Evolutionary conservation across 2,888 invertebrate genomes (phyloP), one percentile per base, ranked within the genome.

Genomic region (Campoletis raptor): DNA sequence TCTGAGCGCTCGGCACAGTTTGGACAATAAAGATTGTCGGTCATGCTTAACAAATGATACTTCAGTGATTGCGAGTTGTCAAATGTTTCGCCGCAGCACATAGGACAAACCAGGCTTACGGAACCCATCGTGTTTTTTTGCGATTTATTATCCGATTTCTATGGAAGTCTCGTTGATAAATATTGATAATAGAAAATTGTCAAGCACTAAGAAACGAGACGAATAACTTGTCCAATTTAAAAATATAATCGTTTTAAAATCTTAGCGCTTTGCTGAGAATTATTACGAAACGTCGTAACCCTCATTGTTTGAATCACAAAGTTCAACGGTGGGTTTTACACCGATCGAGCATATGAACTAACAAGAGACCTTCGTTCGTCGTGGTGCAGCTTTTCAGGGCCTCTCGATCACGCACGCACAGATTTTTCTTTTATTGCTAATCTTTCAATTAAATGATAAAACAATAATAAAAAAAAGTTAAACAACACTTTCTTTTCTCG

Each of bases 31-130:
- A 96, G 92, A 94, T 96, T 96, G 92, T 95, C 95, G 40, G 95
- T 94, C 91, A 96, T 95, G 91, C 93, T 95, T 90, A 95, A 94
- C 89, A 95, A 95, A 94, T 95, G 96, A 91, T 94, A 94, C 92
- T 95, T 95, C 67, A 96, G 92, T 21, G 95, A 94, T 87, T 95
- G 94, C 87, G 95, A 95, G 83, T 95, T 95, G 86, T 94, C 92
- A 94, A 97, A 97, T 82, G 95, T 95, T 92, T 96, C 95, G 85
- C 95, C 95, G 91, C 97, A 97, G 93, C 97, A 97, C 92, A 96
- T 94, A 57, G 97, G 96, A 90, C 97, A 97, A 88, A 95, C 92
- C 91, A 95, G 91, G 89, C 92, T 93, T 92, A 94, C 90, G 81
- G 95, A 95, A 92, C 95, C 96, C 96, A 96, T 96, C 4, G 21